phyloP scores from a whole-genome alignment of 2,113 vertebrate species.

The Micronycteris hirsuta region DNA sequence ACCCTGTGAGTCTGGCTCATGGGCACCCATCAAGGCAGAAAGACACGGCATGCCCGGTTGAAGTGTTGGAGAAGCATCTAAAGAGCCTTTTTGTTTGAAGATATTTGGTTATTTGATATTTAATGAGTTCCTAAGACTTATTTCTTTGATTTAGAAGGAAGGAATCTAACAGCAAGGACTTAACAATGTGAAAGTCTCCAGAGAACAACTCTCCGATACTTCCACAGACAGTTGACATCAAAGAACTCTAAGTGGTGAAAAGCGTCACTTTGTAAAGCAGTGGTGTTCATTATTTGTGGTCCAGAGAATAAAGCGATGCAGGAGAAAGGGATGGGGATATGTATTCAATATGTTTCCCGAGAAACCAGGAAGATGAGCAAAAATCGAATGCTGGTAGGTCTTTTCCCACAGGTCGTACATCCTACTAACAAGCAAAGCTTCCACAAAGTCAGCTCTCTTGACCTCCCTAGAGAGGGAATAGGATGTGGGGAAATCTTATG shows the following conservation, averaged over 20 bases:
- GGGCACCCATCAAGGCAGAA: background rate
- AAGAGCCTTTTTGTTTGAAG: background rate
- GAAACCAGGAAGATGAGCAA: background rate
- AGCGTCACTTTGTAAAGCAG: constrained; percentile 1
- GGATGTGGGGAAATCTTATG: background rate
- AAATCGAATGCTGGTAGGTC: background rate
- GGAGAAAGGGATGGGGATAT: background rate
- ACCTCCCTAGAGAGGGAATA: background rate
- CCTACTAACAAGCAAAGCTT: constrained; percentile 31
- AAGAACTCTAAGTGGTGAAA: background rate
- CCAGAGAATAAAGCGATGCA: background rate
- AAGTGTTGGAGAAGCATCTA: background rate
- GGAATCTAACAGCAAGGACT: background rate
- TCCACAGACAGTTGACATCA: constrained; percentile 28
- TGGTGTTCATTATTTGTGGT: background rate
- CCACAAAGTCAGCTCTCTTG: background rate
- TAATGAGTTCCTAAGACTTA: background rate
- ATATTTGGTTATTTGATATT: background rate
- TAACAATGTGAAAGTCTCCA: background rate
- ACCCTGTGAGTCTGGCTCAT: too few species aligned
- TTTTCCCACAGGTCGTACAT: background rate
- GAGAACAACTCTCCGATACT: constrained; percentile 11
- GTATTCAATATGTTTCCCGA: background rate
- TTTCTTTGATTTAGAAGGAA: constrained; percentile 1
- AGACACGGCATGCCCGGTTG: background rate